phyloP scores from a whole-genome alignment of 2,888 invertebrate genomes.

The Anoplius nigerrimus region DNA sequence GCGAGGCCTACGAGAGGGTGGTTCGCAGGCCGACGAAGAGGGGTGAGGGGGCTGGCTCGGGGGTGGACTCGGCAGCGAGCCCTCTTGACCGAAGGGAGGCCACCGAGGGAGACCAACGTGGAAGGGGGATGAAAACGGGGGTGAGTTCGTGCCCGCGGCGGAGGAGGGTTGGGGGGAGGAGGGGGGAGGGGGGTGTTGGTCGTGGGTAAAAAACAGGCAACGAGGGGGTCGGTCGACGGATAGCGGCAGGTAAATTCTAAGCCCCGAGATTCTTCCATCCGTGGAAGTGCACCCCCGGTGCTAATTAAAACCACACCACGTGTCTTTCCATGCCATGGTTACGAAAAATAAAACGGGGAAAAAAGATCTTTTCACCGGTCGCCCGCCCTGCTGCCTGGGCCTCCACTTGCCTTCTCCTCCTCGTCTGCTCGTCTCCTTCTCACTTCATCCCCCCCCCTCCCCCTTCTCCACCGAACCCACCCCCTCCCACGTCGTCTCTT shows the following conservation, averaged over 20 bases:
- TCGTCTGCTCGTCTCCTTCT: too few relatives aligned
- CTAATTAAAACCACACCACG: constrained; percentile 68
- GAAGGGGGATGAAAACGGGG: constrained; percentile 36
- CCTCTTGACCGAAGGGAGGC: constrained; percentile 53
- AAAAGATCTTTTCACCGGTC: constrained; percentile 68
- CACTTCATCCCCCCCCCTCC: constrained; percentile 25
- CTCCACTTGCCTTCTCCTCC: too few relatives aligned
- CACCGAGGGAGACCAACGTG: constrained; percentile 22
- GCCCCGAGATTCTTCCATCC: constrained; percentile 58
- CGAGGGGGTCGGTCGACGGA: constrained; percentile 12
- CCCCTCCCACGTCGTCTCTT: too few relatives aligned
- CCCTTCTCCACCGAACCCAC: constrained; percentile 12
- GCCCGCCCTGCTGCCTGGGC: constrained; percentile 9
- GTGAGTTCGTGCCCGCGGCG: not conserved
- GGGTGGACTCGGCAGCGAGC: constrained; percentile 32
- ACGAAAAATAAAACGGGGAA: constrained; percentile 64
- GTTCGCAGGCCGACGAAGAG: too few relatives aligned
- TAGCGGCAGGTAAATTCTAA: constrained; percentile 57
- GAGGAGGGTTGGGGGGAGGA: constrained; percentile 11
- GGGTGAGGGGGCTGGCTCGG: constrained; percentile 18
- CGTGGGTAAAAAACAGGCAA: too few relatives aligned
- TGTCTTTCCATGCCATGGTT: constrained; percentile 69
- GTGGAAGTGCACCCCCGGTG: constrained; percentile 58
- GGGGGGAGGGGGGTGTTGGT: not conserved
- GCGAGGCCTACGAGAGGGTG: too few relatives aligned